These are phyloP conservation scores for Chelonoidis abingdonii DNA, from an alignment of 2,113 vertebrate species.

Conservation along the genomic window DNA sequence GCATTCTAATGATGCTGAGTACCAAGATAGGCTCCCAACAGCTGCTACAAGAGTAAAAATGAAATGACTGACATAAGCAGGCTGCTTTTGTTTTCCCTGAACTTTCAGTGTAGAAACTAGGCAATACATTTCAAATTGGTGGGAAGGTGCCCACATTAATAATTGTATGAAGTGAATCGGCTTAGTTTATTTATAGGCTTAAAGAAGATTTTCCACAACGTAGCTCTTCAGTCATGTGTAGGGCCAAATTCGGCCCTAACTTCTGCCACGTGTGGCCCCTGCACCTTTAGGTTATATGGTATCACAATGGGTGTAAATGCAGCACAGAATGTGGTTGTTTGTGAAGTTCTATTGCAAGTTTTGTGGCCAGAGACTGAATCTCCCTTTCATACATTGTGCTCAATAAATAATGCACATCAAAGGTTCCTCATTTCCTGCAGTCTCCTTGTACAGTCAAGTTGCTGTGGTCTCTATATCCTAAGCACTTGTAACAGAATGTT, in stretches of 20 bases:
- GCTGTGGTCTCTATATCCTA: neutral
- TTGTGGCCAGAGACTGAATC: neutral
- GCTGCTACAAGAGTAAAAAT: neutral
- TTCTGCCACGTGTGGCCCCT: neutral
- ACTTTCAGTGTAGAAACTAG: neutral
- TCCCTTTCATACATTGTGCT: neutral
- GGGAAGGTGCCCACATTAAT: accelerated
- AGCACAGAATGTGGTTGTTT: neutral
- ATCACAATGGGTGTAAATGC: neutral
- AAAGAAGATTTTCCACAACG: neutral
- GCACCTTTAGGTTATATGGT: neutral
- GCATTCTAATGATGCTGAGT: neutral
- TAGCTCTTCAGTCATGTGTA: neutral
- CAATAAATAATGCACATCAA: neutral
- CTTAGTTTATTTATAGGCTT: neutral
- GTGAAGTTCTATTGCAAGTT: neutral
- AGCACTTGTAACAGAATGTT: neutral
- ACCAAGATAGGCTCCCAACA: neutral
- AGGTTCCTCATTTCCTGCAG: neutral
- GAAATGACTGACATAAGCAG: neutral
- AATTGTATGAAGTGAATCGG: accelerated
- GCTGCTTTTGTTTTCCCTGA: neutral
- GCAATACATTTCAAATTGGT: neutral
- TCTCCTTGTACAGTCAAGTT: neutral
- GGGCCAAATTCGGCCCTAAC: neutral